A percentile compares a stretch with the other conserved stretches of the same genome.
Evolutionary conservation across 2,888 invertebrate genomes (phyloP).

Genomic region (Dolichopus griseipennis): DNA sequence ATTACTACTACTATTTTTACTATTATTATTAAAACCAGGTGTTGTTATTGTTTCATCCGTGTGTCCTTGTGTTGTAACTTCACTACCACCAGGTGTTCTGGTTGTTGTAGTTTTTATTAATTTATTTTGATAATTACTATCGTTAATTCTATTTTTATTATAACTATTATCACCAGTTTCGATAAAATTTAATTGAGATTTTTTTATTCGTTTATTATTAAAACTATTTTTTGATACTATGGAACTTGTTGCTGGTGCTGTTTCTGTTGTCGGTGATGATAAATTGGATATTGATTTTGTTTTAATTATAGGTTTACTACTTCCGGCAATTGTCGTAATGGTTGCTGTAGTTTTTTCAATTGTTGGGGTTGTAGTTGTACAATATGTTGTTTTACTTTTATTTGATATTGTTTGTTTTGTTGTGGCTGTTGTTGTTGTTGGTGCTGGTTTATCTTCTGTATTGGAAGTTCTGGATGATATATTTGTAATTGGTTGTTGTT

Average conservation of each 20-base stretch:
- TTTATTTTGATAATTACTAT: constrained; percentile 2
- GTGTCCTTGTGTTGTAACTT: neutral
- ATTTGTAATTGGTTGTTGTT: neutral
- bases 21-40: constrained; percentile 25
- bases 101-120: neutral
- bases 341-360: neutral
- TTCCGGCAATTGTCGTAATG: neutral
- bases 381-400: no score
- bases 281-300: neutral
- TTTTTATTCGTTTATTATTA: constrained; percentile 1
- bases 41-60: neutral
- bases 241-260: constrained; percentile 10
- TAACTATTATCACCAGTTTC: constrained; percentile 6
- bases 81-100: neutral
- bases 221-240: neutral
- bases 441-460: neutral
- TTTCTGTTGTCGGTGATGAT: constrained; percentile 11
- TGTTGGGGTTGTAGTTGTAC: neutral
- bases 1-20: no score
- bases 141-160: neutral
- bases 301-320: neutral
- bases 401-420: neutral
- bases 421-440: neutral
- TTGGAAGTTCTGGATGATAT: neutral
- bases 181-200: constrained; percentile 4